phyloP scores from a whole-genome alignment of 2,888 invertebrate species.

The Stenolophus ochropezus region DNA sequence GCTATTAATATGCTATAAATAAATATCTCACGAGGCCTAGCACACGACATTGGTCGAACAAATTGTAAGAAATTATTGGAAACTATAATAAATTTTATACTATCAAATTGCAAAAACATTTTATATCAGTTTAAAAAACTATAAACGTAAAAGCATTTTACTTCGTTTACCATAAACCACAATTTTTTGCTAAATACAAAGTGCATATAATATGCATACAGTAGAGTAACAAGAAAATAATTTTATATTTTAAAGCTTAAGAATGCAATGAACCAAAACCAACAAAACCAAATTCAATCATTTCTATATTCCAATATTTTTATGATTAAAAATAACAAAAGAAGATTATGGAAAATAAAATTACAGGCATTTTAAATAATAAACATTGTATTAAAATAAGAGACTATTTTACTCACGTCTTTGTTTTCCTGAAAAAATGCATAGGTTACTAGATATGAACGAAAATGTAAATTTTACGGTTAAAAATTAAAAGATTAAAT shows the following conservation, averaged over 20 bases:
- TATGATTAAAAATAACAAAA: no score
- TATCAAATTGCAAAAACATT: no score
- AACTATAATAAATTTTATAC: neutral
- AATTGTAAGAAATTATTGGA: neutral
- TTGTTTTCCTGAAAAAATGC: no score
- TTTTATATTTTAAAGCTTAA: neutral
- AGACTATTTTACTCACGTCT: no score
- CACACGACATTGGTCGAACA: constrained; percentile 26
- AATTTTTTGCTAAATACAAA: constrained; percentile 10
- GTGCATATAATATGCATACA: constrained; percentile 18
- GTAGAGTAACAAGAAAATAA: neutral
- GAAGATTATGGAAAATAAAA: no score
- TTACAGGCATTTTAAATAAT: no score
- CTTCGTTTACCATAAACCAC: constrained; percentile 10
- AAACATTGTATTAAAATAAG: no score
- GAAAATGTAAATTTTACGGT: no score
- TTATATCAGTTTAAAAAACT: neutral
- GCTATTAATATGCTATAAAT: constrained; percentile 31
- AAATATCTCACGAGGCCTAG: constrained; percentile 13
- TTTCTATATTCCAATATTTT: no score
- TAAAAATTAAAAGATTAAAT: no score
- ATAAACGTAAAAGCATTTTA: neutral
- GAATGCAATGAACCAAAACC: constrained; percentile 30
- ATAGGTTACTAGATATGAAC: no score
- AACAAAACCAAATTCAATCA: constrained; percentile 13